Evolutionary conservation across 2,113 vertebrate species (phyloP), one percentile per base, ranked within the genome.

Genomic region (Hippopotamus amphibius): DNA sequence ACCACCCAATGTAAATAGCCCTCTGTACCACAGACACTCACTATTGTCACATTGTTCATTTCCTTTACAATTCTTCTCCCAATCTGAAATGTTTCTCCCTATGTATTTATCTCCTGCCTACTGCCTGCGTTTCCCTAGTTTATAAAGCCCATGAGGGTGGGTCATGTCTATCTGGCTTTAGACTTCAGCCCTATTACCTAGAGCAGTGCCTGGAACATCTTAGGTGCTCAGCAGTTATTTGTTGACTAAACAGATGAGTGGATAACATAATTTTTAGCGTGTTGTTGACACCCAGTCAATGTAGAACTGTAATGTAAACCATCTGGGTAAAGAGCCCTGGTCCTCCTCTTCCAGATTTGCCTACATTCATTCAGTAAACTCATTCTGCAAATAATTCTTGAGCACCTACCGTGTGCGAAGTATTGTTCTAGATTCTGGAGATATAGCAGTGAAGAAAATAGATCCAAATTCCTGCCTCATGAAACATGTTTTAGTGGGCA

Each of bases 271-370:
- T 19, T 46, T 28, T 33, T 11, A 41, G 63, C 8, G 1, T 15
- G 30, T 6, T 4, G 43, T 48, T 3, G 3, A 11, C 46, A 7
- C 41, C 28, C 9, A 0, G 43, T 57, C 17, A 48, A 22, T 0
- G 9, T 4, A 22, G 81, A 48, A 19, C 30, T 90, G 68, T 37
- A 37, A 26, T 14, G 48, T 0, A 46, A 41, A 13, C 72, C 13
- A 7, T 33, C 91, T 5, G 16, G 12, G 72, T 43, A 15, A 55
- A 76, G 46, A 14, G 43, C 2, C 26, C 11, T 41, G 71, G 50
- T 55, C 21, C 46, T 59, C 86, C 19, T 59, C 33, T 55, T 37
- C 59, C 19, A 37, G 46, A 13, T 48, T 55, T 84, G 83, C 50
- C n/a, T 63, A 46, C 0, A 10, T 5, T 7, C 37, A 57, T 10